phyloP scores from a whole-genome alignment of 2,113 vertebrate genomes.

The Heteronetta atricapilla region DNA sequence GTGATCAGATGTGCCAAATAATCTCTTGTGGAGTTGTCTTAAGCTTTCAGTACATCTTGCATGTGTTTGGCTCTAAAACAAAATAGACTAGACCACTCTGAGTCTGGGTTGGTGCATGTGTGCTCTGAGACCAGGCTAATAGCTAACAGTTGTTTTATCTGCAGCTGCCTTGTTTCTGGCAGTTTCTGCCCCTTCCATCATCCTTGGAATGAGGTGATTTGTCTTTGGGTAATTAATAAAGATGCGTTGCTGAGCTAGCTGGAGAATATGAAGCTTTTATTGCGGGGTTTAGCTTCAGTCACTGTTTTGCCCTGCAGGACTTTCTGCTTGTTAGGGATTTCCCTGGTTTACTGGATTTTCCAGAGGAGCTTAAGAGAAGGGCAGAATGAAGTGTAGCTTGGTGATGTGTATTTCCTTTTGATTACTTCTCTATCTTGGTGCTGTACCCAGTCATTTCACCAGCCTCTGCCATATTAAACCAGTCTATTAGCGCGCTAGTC shows the following conservation, averaged over 20 bases:
- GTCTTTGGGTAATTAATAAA: constrained; percentile 56
- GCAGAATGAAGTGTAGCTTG: neutral
- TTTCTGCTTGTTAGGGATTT: constrained; percentile 20
- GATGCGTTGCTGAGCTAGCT: constrained; percentile 34
- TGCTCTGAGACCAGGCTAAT: neutral
- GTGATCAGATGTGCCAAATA: neutral
- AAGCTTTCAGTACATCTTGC: neutral
- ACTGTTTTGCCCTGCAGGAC: neutral
- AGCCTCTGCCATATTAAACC: neutral
- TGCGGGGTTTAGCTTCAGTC: constrained; percentile 23
- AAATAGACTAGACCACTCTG: neutral
- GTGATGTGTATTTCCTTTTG: neutral
- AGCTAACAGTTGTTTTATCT: neutral
- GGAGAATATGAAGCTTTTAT: neutral
- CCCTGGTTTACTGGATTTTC: constrained; percentile 8
- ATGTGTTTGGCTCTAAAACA: neutral
- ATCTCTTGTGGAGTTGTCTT: neutral
- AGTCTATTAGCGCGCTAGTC: neutral
- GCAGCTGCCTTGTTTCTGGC: constrained; percentile 18
- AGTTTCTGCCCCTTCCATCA: constrained; percentile 17
- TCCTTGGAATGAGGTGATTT: constrained; percentile 48
- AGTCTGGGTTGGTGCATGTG: neutral
- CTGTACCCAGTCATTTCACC: neutral
- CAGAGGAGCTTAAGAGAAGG: neutral
- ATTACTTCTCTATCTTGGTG: neutral